Evolutionary conservation across 2,113 vertebrate species (phyloP), one percentile per base, ranked within the genome.

Genomic region (Lepus timidus): DNA sequence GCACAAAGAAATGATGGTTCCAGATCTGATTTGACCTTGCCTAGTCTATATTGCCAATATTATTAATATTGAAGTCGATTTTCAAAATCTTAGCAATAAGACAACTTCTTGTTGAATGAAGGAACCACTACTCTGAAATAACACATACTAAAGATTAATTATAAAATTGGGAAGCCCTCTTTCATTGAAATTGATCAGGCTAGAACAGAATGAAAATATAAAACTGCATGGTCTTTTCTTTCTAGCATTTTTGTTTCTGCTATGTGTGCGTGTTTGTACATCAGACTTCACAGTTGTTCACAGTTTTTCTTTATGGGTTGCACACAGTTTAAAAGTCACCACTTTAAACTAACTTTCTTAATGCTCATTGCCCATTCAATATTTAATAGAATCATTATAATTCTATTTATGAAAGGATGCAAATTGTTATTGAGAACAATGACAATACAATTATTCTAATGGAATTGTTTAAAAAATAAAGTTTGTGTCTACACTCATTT

Each of bases 71-170:
- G 3, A 94, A 93, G 29, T 31, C 14, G 85, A 29, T 62, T 88
- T 96, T 78, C 27, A 85, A 92, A 85, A 49, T 71, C 19, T 16
- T 78, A 73, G 84, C 25, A 70, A 16, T 58, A 51, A 70, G 92
- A 44, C 22, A 94, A 80, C 13, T 76, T 71, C 8, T 67, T 82
- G 23, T 39, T 0, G 31, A 88, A 7, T 64, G 27, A 65, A 1
- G 27, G 51, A 73, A 62, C 5, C 20, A 82, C 16, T 61, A 44
- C 9, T 76, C 70, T 84, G 91, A 61, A 81, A 11, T 62, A 67
- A 64, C 4, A 83, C 39, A 65, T 3, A 71, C 3, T 29, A 88
- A 88, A 39, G n/a, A 78, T 78, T 78, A 68, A 94, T 89, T 91
- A 67, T 90, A 23, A 25, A 89, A 79, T 74, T 90, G n/a, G 10